phyloP scores from a whole-genome alignment of 2,797 vertebrate species.

The Liasis olivaceus region DNA sequence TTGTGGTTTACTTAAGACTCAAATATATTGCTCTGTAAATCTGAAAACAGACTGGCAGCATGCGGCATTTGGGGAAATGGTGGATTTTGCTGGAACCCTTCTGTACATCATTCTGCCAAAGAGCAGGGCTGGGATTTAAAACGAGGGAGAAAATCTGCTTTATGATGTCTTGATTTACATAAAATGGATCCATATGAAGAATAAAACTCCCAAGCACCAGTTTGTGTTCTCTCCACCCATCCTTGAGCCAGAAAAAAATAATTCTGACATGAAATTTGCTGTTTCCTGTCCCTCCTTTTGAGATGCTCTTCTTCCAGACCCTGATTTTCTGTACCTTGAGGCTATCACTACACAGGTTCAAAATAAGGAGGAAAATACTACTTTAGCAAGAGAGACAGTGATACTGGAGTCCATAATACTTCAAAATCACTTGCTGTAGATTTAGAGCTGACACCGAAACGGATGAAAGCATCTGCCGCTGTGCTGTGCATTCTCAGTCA shows the following conservation, averaged over 20 bases:
- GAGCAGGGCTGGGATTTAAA: background rate
- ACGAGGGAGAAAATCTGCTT: background rate
- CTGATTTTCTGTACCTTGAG: background rate
- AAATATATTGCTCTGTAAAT: background rate
- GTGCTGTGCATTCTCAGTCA: background rate
- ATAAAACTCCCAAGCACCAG: background rate
- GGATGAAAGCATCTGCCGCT: background rate
- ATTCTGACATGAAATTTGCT: background rate
- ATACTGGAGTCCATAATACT: background rate
- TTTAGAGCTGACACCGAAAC: background rate
- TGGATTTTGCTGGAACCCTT: background rate
- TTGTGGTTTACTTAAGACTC: background rate
- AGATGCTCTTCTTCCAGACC: background rate
- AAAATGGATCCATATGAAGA: background rate
- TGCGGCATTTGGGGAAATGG: background rate
- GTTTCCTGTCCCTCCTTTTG: background rate
- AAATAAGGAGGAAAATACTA: background rate
- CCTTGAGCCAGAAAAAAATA: background rate
- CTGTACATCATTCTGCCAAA: background rate
- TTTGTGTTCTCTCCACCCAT: background rate
- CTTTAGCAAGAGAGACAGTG: background rate
- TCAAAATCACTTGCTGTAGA: background rate
- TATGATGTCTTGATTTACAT: conserved; percentile 13
- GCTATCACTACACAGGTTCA: background rate
- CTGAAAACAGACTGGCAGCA: background rate